Evolutionary conservation across 2,797 vertebrate genomes (phyloP).

Genomic region (Urocyon cinereoargenteus): DNA sequence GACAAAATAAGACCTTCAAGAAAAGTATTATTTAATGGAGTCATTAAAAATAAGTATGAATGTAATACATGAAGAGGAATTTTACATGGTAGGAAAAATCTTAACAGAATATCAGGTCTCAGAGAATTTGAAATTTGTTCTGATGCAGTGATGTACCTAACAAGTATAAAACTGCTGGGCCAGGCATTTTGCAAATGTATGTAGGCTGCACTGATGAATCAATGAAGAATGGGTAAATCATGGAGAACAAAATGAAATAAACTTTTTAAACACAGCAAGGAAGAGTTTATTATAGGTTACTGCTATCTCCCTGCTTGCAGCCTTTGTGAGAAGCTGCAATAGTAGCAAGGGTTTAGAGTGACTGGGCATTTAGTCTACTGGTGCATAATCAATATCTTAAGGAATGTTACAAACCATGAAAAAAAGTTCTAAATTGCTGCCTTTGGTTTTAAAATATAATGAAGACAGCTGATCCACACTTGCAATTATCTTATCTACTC

Average conservation of each 20-base stretch:
- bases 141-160: background rate
- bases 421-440: background rate
- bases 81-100: background rate
- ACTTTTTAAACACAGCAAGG: background rate
- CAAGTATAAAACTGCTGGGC: background rate
- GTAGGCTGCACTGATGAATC: background rate
- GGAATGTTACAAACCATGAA: background rate
- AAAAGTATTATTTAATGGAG: background rate
- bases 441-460: background rate
- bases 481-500: background rate
- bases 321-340: background rate
- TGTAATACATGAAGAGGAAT: background rate
- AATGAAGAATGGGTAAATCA: background rate
- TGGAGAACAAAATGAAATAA: background rate
- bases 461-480: background rate
- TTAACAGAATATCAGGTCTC: background rate
- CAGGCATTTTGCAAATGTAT: background rate
- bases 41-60: slow-evolving; percentile 3
- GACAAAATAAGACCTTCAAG: background rate
- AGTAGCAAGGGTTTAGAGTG: background rate
- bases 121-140: background rate
- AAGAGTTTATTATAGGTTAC: background rate
- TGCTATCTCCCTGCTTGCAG: background rate
- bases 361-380: background rate
- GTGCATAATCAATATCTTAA: background rate